A percentile compares a stretch with the other conserved stretches of the same genome.
These are phyloP conservation scores for Eumacrocentrus americanus DNA, from an alignment of 2,888 invertebrate species.

Conservation along the genomic window DNA sequence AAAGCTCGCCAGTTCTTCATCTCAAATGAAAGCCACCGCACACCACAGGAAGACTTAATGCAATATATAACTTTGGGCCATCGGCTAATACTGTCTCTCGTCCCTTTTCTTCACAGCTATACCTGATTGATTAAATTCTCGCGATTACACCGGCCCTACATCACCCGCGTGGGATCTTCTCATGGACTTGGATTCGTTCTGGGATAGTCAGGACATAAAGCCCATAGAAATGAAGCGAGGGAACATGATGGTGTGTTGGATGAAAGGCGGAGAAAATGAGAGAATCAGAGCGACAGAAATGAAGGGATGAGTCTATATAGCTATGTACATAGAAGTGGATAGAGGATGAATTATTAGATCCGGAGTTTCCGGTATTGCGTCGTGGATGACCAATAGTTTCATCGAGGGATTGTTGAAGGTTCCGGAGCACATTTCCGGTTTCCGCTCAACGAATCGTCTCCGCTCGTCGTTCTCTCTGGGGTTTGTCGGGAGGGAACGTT, in stretches of 20 bases:
- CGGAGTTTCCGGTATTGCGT: conserved; percentile 61
- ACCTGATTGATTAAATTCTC: conserved; percentile 59
- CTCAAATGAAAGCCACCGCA: conserved; percentile 51
- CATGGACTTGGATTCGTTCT: too few species aligned
- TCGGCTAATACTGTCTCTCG: conserved; percentile 26
- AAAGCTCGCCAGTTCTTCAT: too few species aligned
- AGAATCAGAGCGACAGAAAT: conserved; percentile 12
- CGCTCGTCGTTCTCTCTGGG: conserved; percentile 21
- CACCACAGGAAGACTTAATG: too few species aligned
- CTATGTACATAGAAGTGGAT: background rate
- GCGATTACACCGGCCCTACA: conserved; percentile 57
- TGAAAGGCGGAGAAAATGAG: conserved; percentile 1
- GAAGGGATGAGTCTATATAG: background rate
- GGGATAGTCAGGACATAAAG: conserved; percentile 15
- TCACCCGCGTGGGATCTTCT: too few species aligned
- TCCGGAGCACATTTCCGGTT: conserved; percentile 63
- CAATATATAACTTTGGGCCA: too few species aligned
- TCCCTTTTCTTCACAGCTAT: conserved; percentile 40
- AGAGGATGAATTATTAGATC: conserved; percentile 61
- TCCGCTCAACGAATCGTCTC: conserved; percentile 56
- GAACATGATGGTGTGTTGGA: background rate
- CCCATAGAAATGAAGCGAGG: background rate
- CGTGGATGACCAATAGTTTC: conserved; percentile 62
- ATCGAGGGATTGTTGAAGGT: conserved; percentile 63
- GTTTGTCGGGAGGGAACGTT: conserved; percentile 7